Base-by-base conservation (phyloP, 1,140 invertebrate species). In the Platorchestia sp. region DNA sequence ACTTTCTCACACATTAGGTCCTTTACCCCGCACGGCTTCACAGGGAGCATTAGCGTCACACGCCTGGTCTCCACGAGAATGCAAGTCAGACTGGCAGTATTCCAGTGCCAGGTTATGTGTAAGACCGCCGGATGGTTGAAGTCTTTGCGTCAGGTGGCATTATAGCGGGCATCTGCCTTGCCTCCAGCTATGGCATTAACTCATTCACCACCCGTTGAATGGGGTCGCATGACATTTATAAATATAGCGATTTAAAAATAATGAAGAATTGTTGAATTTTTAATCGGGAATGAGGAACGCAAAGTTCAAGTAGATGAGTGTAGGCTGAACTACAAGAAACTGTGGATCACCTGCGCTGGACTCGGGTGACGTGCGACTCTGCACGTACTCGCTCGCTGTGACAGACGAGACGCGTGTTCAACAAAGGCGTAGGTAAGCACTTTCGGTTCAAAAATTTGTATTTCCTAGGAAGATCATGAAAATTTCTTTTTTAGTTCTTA, bases 1-100 rank as follows among this genome's bases (percentile, higher is more conserved):
- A 89, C 87, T 89, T 89, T 89, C 87, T 89, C 87, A 42, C n/a
- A 89, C 43, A 6, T 89, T 89, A 44, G 87, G 87, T 89, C 87
- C 41, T 75, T 89, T 89, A 89, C 87, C 87, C 87, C 87, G 87
- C 6, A 41, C 87, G 41, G 22, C 41, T 42, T 89, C 87, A 89
- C 87, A 42, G 87, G 87, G 87, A 89, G 41, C 43, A 89, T 16
- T 89, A 5, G 87, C 10, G 42, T 44, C 87, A 36, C 87, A 89
- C 87, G 43, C 27, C 87, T 44, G 27, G 42, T 41, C 87, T 89
- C 41, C n/a, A 42, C n/a, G 41, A 44, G 41, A 27, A 7, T 42
- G 10, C 41, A 89, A 89, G 41, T 41, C 87, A 44, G n/a, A 89
- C 87, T 89, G 87, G 43, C 41, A 89, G 27, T 75, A 42, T 27